A percentile compares a stretch with the other conserved stretches of the same genome.
These are phyloP conservation scores for Sylvilagus floridanus DNA, from an alignment of 2,797 vertebrate genomes.

Conservation along the genomic window DNA sequence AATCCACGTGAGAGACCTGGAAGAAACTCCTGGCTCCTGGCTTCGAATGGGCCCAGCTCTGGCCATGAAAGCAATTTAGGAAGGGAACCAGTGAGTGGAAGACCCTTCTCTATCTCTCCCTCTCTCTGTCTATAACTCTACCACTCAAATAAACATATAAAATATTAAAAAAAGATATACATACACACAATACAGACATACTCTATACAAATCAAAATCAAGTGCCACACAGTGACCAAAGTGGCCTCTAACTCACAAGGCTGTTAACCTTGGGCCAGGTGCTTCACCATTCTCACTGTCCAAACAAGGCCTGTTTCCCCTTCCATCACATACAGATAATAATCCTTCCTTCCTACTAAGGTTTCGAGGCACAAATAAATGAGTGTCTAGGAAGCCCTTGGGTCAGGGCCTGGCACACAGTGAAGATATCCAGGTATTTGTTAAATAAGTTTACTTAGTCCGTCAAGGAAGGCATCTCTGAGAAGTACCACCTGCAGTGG, in stretches of 20 bases:
- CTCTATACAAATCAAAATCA: not conserved
- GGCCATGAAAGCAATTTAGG: too few species aligned
- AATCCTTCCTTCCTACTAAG: not conserved
- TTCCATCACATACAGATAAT: not conserved
- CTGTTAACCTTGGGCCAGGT: not conserved
- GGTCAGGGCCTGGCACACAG: not conserved
- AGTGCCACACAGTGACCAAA: not conserved
- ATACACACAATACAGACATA: not conserved
- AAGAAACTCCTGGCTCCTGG: too few species aligned
- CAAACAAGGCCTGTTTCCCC: not conserved
- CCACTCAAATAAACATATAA: too few species aligned
- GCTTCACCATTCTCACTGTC: not conserved
- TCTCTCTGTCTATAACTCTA: too few species aligned
- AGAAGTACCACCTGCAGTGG: not conserved
- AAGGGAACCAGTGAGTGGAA: too few species aligned
- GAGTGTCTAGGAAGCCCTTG: not conserved
- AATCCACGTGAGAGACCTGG: too few species aligned
- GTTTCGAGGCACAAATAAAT: not conserved
- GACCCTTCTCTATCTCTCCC: too few species aligned
- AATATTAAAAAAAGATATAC: not conserved
- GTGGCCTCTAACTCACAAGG: not conserved
- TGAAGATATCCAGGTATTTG: not conserved
- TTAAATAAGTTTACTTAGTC: not conserved
- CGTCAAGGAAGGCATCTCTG: not conserved
- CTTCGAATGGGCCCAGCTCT: too few species aligned